Percentiles rank a stretch among this genome's conserved stretches.
phyloP scores from a whole-genome alignment of 2,888 invertebrate species.

The Candidula unifasciata region DNA sequence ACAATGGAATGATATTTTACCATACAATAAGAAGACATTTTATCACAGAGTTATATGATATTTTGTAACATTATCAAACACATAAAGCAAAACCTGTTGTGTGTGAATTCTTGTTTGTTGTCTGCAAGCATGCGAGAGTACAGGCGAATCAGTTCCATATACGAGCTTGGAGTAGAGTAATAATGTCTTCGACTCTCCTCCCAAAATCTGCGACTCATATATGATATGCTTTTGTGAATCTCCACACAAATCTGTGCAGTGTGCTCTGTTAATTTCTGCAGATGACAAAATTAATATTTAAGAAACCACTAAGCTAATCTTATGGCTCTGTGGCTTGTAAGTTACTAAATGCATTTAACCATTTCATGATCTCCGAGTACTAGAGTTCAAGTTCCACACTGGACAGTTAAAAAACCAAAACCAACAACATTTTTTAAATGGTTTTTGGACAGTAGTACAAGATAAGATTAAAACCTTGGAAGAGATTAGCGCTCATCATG shows the following conservation, averaged over 20 bases:
- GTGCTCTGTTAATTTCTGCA: conserved; percentile 70
- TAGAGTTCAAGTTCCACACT: too few relatives aligned
- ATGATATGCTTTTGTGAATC: conserved; percentile 72
- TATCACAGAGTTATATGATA: too few relatives aligned
- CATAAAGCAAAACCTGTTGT: conserved; percentile 67
- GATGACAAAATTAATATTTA: background rate
- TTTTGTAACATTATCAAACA: background rate
- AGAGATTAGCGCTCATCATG: too few relatives aligned
- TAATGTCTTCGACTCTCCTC: conserved; percentile 74
- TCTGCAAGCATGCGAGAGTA: conserved; percentile 74
- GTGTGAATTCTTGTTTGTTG: conserved; percentile 72
- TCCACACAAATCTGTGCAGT: conserved; percentile 74
- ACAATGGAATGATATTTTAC: too few relatives aligned
- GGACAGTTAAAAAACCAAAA: too few relatives aligned
- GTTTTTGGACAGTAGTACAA: too few relatives aligned
- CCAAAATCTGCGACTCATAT: conserved; percentile 69
- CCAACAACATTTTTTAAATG: too few relatives aligned
- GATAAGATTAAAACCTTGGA: too few relatives aligned
- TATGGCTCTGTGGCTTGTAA: too few relatives aligned
- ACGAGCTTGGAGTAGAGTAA: conserved; percentile 77
- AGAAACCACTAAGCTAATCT: background rate
- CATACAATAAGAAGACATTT: too few relatives aligned
- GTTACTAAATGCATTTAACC: too few relatives aligned
- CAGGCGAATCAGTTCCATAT: conserved; percentile 76
- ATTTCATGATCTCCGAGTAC: too few relatives aligned